Evolutionary conservation across 2,888 invertebrate species (phyloP).

Genomic region (Andrena dorsata): DNA sequence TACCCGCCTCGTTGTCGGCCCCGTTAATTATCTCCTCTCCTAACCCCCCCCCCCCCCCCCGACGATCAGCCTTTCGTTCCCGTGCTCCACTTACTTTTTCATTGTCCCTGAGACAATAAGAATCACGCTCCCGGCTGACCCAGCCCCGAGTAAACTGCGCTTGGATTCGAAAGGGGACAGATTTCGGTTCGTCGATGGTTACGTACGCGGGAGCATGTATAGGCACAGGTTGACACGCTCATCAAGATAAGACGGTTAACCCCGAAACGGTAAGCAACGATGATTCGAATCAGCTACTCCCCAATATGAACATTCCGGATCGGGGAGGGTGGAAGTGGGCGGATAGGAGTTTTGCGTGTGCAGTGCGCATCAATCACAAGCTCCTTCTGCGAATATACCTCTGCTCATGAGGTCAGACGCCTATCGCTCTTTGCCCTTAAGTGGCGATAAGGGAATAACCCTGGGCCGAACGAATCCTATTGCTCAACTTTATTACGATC

Average conservation of each 20-base stretch:
- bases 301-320: constrained; percentile 75
- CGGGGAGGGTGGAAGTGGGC: constrained; percentile 61
- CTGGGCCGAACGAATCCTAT: constrained; percentile 70
- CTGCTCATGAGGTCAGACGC: constrained; percentile 77
- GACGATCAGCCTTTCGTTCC: constrained; percentile 46
- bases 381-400: constrained; percentile 72
- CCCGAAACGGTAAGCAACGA: constrained; percentile 45
- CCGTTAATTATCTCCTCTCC: constrained; percentile 78
- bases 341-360: constrained; percentile 79
- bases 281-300: constrained; percentile 57
- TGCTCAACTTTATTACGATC: constrained; percentile 67
- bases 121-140: neutral
- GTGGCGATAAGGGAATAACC: constrained; percentile 79
- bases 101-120: neutral
- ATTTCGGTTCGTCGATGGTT: neutral
- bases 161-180: neutral
- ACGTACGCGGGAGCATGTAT: constrained; percentile 13
- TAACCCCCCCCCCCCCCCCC: constrained; percentile 21
- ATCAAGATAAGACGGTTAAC: constrained; percentile 42
- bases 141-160: neutral
- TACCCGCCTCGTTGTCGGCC: constrained; percentile 77
- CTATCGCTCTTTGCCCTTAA: constrained; percentile 80
- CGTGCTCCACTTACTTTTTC: constrained; percentile 27
- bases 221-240: constrained; percentile 30
- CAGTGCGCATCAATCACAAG: constrained; percentile 79